Conservation (phyloP, 2,113 vertebrate genomes). For the Hippocampus comes region DNA sequence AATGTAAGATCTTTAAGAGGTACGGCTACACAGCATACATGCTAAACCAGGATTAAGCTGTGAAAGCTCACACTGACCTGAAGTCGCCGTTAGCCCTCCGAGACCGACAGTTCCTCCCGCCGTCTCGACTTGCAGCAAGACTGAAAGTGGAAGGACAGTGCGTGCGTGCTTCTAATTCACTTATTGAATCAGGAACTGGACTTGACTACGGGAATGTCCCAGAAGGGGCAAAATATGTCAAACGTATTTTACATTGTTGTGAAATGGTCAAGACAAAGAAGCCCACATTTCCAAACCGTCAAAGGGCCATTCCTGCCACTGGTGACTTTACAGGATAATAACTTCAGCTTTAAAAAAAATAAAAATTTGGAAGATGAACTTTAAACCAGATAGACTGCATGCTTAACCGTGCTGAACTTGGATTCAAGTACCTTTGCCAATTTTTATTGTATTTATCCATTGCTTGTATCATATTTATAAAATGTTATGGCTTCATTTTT, state of each 20-base stretch:
- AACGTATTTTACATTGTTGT: not conserved
- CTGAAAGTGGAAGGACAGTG: constrained; percentile 44
- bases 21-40: not conserved
- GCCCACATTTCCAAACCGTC: not conserved
- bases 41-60: not conserved
- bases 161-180: constrained; percentile 45
- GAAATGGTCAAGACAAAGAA: not conserved
- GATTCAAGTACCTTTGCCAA: not conserved
- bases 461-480: too few species aligned
- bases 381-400: too few species aligned
- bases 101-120: not conserved
- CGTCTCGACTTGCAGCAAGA: constrained; percentile 2
- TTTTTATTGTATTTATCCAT: not conserved
- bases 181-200: constrained; percentile 43
- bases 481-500: too few species aligned
- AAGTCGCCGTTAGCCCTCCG: constrained; percentile 7
- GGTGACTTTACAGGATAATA: not conserved
- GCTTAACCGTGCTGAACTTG: not conserved
- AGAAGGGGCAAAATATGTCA: not conserved
- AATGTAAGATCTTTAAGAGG: not conserved
- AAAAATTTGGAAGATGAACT: too few species aligned
- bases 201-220: not conserved
- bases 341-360: not conserved
- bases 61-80: constrained; percentile 27
- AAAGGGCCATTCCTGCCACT: not conserved